Percentiles rank a stretch among this genome's conserved stretches.
Evolutionary conservation across 2,888 invertebrate genomes (phyloP).

Genomic region (Watsonalla binaria): DNA sequence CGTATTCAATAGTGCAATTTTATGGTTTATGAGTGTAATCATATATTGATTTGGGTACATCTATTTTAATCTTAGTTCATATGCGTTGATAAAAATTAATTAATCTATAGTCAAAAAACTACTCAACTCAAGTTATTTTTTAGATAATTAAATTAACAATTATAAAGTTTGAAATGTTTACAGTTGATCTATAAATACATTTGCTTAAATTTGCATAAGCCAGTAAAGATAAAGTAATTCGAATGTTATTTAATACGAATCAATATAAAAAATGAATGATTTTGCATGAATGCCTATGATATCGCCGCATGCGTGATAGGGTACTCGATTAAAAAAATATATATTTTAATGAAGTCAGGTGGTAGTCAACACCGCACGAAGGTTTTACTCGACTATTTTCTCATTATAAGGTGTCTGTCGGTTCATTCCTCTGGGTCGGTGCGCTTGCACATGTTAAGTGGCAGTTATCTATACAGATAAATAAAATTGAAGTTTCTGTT

Average conservation of each 20-base stretch:
- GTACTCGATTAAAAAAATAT: slow-evolving; percentile 3
- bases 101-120: too few relatives aligned
- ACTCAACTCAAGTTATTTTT: too few relatives aligned
- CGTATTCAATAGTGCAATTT: too few relatives aligned
- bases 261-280: not conserved
- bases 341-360: not conserved
- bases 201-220: too few relatives aligned
- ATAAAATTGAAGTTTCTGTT: too few relatives aligned
- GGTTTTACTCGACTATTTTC: not conserved
- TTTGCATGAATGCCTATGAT: not conserved
- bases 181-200: too few relatives aligned
- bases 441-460: not conserved
- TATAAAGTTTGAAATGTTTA: too few relatives aligned
- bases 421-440: not conserved
- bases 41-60: too few relatives aligned
- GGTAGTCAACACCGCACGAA: not conserved
- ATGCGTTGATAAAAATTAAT: too few relatives aligned
- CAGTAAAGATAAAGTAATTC: not conserved
- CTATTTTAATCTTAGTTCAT: too few relatives aligned
- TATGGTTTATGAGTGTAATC: too few relatives aligned
- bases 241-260: not conserved
- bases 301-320: slow-evolving; percentile 4
- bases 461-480: not conserved
- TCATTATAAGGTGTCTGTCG: not conserved
- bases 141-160: too few relatives aligned